Percentiles rank a stretch among this genome's conserved stretches.
phyloP scores from a whole-genome alignment of 2,888 invertebrate genomes.

The Atethmia centrago region DNA sequence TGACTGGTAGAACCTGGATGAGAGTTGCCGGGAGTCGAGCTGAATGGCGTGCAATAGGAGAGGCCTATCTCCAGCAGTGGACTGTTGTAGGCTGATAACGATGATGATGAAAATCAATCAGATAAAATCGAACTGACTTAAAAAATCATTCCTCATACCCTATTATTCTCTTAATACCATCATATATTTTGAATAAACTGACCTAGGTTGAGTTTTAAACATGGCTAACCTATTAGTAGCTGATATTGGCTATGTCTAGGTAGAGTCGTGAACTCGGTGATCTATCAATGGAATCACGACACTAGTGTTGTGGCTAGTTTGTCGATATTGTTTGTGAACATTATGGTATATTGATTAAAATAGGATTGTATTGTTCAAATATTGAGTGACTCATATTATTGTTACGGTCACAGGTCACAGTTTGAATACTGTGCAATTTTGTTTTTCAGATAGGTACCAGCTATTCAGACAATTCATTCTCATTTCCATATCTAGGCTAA shows the following conservation, averaged over 20 bases:
- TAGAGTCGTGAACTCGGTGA: slow-evolving; percentile 55
- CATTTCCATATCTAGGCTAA: neutral
- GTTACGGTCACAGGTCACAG: neutral
- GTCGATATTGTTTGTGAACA: slow-evolving; percentile 12
- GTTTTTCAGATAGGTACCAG: neutral
- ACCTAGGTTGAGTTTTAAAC: slow-evolving; percentile 6
- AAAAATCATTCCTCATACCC: neutral
- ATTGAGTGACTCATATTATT: neutral
- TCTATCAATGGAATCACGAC: slow-evolving; percentile 57
- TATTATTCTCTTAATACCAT: too few relatives aligned
- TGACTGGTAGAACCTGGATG: neutral
- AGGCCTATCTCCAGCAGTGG: neutral
- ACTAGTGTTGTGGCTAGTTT: slow-evolving; percentile 42
- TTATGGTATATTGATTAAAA: neutral
- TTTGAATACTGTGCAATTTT: neutral
- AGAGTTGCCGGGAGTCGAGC: neutral
- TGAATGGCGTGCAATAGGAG: neutral
- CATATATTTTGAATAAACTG: neutral
- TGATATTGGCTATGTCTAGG: slow-evolving; percentile 33
- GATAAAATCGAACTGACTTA: neutral
- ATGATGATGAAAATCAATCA: neutral
- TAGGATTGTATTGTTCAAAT: neutral
- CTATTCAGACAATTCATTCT: neutral
- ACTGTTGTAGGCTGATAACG: too few relatives aligned
- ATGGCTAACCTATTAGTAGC: slow-evolving; percentile 24